phyloP scores from a whole-genome alignment of 1,140 invertebrate genomes.

The Pseudobourletiella spinata region DNA sequence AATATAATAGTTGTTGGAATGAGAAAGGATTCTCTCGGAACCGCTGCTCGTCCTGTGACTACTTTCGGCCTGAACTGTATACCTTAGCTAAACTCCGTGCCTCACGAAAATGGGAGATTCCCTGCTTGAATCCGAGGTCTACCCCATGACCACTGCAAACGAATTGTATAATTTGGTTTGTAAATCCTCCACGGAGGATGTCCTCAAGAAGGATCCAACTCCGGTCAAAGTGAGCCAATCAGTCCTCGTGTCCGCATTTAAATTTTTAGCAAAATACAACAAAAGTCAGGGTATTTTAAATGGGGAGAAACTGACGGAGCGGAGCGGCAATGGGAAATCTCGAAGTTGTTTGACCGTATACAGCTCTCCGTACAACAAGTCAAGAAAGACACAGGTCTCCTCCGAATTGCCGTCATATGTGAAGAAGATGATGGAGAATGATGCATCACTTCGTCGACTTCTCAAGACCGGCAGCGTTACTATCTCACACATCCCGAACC shows the following conservation, averaged over 20 bases:
- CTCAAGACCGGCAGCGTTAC: constrained; percentile 18
- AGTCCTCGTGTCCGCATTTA: not conserved
- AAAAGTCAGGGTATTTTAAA: not conserved
- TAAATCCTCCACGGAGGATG: not conserved
- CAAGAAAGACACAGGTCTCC: not conserved
- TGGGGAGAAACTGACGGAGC: not conserved
- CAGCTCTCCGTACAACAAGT: constrained; percentile 7
- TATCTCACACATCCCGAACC: constrained; percentile 12
- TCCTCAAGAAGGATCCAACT: not conserved
- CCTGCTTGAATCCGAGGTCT: not conserved
- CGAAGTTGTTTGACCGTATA: constrained; percentile 13
- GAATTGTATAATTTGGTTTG: not conserved
- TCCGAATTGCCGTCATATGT: constrained; percentile 14
- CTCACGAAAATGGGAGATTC: too few relatives aligned
- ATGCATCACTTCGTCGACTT: constrained; percentile 2
- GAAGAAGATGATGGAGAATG: constrained; percentile 12
- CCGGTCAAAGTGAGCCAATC: not conserved
- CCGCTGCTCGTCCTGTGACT: too few relatives aligned
- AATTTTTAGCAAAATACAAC: not conserved
- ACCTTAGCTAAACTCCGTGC: too few relatives aligned
- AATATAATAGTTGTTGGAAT: too few relatives aligned
- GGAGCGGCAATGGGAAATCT: not conserved
- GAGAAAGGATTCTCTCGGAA: too few relatives aligned
- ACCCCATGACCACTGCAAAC: not conserved
- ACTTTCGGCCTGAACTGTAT: too few relatives aligned